Evolutionary conservation across 2,113 vertebrate species (phyloP).

Genomic region (Pseudonaja textilis): DNA sequence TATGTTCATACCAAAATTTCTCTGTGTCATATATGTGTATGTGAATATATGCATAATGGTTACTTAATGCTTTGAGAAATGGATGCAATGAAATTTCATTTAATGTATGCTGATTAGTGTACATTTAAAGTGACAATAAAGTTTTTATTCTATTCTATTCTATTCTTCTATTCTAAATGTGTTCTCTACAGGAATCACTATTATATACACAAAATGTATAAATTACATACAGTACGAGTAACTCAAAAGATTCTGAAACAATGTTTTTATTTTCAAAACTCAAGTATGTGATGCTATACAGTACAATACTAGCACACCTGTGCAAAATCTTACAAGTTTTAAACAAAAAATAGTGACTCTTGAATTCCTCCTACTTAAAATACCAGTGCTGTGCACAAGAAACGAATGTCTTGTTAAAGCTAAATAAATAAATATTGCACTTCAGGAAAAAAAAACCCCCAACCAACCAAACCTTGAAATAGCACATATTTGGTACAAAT

Average conservation of each 20-base stretch:
- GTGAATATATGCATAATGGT: too few species aligned
- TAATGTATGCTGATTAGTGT: too few species aligned
- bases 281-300: conserved; percentile 82
- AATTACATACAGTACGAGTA: conserved; percentile 15
- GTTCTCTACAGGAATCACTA: neutral
- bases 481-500: conserved; percentile 42
- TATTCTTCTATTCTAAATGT: neutral
- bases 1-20: neutral
- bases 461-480: neutral
- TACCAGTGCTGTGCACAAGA: conserved; percentile 71
- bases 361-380: conserved; percentile 59
- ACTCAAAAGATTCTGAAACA: conserved; percentile 56
- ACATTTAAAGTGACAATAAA: too few species aligned
- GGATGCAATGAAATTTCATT: too few species aligned
- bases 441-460: conserved; percentile 52
- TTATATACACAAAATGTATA: neutral
- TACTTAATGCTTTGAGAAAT: too few species aligned
- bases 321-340: conserved; percentile 77
- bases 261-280: conserved; percentile 85
- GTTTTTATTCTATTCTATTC: too few species aligned
- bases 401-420: conserved; percentile 59
- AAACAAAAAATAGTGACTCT: conserved; percentile 72
- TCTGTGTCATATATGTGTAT: too few species aligned
- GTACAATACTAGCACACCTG: conserved; percentile 75
- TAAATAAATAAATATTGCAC: conserved; percentile 78